Evolutionary conservation across 2,888 invertebrate species (phyloP).

Genomic region (Agrilus cyanescens): DNA sequence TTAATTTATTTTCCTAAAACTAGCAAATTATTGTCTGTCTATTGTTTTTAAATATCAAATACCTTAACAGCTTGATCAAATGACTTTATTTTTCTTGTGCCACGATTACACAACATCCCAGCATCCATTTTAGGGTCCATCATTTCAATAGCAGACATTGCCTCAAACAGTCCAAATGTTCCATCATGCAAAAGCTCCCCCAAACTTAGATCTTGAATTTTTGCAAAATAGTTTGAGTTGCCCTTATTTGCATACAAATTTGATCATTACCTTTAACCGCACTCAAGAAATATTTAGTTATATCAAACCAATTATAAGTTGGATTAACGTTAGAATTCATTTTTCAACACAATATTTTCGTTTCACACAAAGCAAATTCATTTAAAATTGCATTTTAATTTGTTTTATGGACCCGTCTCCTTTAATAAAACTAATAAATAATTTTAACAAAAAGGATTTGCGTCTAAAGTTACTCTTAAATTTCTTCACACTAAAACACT

Average conservation of each 20-base stretch:
- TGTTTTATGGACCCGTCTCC: too few species aligned
- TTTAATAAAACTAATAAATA: too few species aligned
- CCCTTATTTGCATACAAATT: background rate
- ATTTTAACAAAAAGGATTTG: too few species aligned
- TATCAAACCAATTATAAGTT: conserved; percentile 49
- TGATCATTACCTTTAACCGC: conserved; percentile 43
- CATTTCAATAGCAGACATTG: conserved; percentile 99
- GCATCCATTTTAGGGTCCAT: conserved; percentile 99
- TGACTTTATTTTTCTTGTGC: conserved; percentile 70
- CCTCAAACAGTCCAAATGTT: conserved; percentile 86
- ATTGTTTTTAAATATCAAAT: conserved; percentile 16
- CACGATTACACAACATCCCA: conserved; percentile 90
- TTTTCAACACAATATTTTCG: too few species aligned
- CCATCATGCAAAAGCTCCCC: conserved; percentile 90
- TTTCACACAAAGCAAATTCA: too few species aligned
- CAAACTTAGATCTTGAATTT: conserved; percentile 56
- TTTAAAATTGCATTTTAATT: too few species aligned
- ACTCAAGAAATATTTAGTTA: conserved; percentile 46
- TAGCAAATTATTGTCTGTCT: background rate
- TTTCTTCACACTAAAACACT: too few species aligned
- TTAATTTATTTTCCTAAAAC: conserved; percentile 60
- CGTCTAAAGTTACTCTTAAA: too few species aligned
- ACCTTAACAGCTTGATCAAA: conserved; percentile 80
- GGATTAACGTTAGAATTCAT: background rate
- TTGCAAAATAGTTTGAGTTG: conserved; percentile 7